Evolutionary conservation across 1,140 invertebrate genomes (phyloP).

Genomic region (Monochamus saltuarius): DNA sequence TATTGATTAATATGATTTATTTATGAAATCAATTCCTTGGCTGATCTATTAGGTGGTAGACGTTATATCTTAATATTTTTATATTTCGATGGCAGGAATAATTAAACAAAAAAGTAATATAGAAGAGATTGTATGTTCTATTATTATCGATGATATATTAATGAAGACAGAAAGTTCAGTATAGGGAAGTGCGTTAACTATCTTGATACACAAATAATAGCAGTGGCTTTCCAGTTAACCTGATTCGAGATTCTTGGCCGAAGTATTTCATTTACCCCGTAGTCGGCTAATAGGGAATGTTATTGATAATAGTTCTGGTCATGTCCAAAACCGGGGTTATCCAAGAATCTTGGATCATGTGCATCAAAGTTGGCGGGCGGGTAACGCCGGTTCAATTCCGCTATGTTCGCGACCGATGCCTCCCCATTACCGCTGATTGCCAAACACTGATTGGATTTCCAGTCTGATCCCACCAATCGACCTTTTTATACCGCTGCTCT

Average conservation of each 20-base stretch:
- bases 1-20: too few species aligned
- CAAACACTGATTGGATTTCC: slow-evolving; percentile 46
- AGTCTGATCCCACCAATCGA: slow-evolving; percentile 38
- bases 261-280: slow-evolving; percentile 5
- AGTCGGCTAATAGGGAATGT: slow-evolving; percentile 6
- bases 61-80: too few species aligned
- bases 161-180: too few species aligned
- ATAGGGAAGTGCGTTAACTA: slow-evolving; percentile 4
- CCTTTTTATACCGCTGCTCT: slow-evolving; percentile 33
- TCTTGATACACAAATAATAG: neutral
- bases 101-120: too few species aligned
- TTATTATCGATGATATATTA: too few species aligned
- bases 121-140: too few species aligned
- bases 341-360: slow-evolving; percentile 12
- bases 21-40: too few species aligned
- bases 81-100: too few species aligned
- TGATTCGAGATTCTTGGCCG: neutral
- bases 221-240: neutral
- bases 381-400: slow-evolving; percentile 28
- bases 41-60: too few species aligned
- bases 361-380: slow-evolving; percentile 13
- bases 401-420: slow-evolving; percentile 33
- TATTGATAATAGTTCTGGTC: slow-evolving; percentile 6
- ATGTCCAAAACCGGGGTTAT: slow-evolving; percentile 10
- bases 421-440: slow-evolving; percentile 45